Conservation (phyloP, 2,113 vertebrate species). For the Limnothrissa miodon region DNA sequence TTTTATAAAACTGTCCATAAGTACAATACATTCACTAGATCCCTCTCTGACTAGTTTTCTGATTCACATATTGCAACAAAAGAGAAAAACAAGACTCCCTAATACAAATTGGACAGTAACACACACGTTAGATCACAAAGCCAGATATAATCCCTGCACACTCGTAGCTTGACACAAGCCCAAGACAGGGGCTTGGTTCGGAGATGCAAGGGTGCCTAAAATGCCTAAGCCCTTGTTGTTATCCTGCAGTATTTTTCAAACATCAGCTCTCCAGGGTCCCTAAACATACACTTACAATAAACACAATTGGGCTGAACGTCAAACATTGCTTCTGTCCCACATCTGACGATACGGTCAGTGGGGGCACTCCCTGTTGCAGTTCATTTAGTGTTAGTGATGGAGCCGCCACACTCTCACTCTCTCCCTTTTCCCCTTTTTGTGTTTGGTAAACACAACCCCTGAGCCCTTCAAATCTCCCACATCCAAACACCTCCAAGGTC, state of each 20-base stretch:
- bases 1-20: too few relatives aligned
- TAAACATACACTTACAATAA: background rate
- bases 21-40: background rate
- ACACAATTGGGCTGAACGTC: background rate
- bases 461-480: background rate
- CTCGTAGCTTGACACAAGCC: background rate
- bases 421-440: background rate
- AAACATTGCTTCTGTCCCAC: background rate
- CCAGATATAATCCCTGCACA: background rate
- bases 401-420: background rate
- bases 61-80: background rate
- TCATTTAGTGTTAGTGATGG: background rate
- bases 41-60: background rate
- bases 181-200: background rate
- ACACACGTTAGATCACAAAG: background rate
- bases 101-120: background rate
- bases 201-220: background rate
- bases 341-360: background rate
- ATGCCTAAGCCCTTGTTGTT: background rate
- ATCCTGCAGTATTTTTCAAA: background rate
- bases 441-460: conserved; percentile 3
- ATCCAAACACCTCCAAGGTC: background rate
- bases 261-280: background rate
- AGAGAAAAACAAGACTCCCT: background rate
- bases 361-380: background rate